Evolutionary conservation across 2,113 vertebrate species (phyloP), one percentile per base, ranked within the genome.

Genomic region (Tylochromis polylepis): DNA sequence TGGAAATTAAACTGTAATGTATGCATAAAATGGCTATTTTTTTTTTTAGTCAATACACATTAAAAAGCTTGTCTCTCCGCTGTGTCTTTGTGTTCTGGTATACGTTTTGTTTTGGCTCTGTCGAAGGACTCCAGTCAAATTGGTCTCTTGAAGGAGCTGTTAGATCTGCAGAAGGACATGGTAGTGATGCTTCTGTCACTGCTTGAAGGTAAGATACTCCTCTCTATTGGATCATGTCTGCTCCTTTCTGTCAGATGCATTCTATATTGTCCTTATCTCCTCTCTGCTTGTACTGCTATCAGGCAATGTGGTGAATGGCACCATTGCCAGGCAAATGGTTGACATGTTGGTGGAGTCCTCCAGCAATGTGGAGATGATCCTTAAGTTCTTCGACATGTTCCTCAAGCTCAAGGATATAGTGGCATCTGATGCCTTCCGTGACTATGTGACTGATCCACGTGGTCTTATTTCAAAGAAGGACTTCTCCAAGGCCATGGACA

Each of bases 371-470:
- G 98, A 99, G 93, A 98, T 99, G 98, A 99, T 99, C 92, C 97
- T 99, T 57, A 99, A 99, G 94, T 99, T 99, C 97, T 99, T 99
- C 1, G 98, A 99, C 95, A 99, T 98, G 98, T 99, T 99, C 96
- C 97, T 99, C 10, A 99, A 99, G 92, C 97, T 99, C 75, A 98
- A 98, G 83, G 98, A 99, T 95, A 99, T 99, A 4, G 97, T 98
- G 83, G 97, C 97, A 1, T 99, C 98, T 0, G 98, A 99, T 10
- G 98, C 98, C 56, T 99, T 99, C 97, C 95, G 96, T 18, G 97
- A 98, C 88, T 99, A 97, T 1, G 96, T 99, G 86, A 97, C 97
- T 0, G 98, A 99, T 82, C 98, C 98, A 1, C 97, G 98, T 0
- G 98, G 98, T 0, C 97, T 99, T 5, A 99, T 99, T 95, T 99